phyloP scores from a whole-genome alignment of 2,888 invertebrate species.

The Orthosia gracilis region DNA sequence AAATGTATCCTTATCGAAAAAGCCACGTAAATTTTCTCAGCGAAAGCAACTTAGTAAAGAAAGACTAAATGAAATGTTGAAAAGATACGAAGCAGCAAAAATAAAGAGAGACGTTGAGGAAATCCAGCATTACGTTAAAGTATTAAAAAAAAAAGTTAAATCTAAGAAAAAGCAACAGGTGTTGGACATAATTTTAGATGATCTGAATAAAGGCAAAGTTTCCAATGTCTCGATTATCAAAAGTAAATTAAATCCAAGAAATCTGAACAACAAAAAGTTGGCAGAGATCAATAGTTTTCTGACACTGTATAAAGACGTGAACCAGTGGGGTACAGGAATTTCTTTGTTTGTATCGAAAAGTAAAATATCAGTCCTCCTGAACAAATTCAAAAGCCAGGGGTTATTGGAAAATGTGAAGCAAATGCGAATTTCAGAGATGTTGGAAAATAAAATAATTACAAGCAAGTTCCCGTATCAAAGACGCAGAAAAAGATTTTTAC shows the following conservation, averaged over 20 bases:
- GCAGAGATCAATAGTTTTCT: slow-evolving; percentile 26
- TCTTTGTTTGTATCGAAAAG: slow-evolving; percentile 29
- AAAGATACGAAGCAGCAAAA: slow-evolving; percentile 31
- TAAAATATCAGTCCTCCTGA: slow-evolving; percentile 25
- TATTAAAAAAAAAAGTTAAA: slow-evolving; percentile 24
- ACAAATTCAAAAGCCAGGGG: slow-evolving; percentile 20
- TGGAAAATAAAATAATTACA: background rate
- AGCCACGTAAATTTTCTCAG: background rate
- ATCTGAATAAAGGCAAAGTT: slow-evolving; percentile 31
- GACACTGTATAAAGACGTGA: slow-evolving; percentile 13
- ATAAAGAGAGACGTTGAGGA: slow-evolving; percentile 30
- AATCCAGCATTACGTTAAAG: slow-evolving; percentile 13
- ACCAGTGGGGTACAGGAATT: slow-evolving; percentile 14
- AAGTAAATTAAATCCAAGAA: slow-evolving; percentile 27
- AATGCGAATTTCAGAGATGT: slow-evolving; percentile 12
- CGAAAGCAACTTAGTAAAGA: slow-evolving; percentile 18
- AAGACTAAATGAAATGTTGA: slow-evolving; percentile 28
- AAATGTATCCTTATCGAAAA: slow-evolving; percentile 16
- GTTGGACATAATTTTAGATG: slow-evolving; percentile 29
- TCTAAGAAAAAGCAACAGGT: slow-evolving; percentile 17
- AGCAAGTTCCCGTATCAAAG: no score
- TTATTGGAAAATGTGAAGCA: slow-evolving; percentile 6
- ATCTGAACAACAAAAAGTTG: background rate
- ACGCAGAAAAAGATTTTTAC: no score
- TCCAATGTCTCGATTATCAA: slow-evolving; percentile 19